Evolutionary conservation across 2,113 vertebrate species (phyloP).

Genomic region (Cyanoderma ruficeps): DNA sequence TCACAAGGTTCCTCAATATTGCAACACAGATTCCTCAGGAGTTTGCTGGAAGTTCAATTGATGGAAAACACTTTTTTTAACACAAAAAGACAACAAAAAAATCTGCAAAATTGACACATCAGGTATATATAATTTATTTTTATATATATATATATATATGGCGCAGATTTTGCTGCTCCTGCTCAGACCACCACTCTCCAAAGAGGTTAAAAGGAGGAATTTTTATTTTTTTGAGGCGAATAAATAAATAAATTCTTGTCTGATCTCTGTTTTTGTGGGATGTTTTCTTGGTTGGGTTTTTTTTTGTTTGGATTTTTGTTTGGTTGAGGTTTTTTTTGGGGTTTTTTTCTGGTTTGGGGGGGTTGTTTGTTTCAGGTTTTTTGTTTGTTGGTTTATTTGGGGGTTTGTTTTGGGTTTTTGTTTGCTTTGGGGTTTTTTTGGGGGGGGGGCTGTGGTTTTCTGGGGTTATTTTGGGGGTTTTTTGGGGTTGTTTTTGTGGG

Average conservation of each 20-base stretch:
- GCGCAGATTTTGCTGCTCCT: background rate
- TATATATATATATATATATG: too few relatives aligned
- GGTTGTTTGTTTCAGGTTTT: too few relatives aligned
- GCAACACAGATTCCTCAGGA: accelerated
- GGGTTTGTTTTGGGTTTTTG: too few relatives aligned
- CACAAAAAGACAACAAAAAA: accelerated
- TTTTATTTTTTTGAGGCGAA: background rate
- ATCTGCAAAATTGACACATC: background rate
- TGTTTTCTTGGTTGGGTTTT: background rate
- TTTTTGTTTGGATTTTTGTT: background rate
- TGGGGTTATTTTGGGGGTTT: too few relatives aligned
- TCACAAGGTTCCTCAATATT: background rate
- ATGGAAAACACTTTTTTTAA: background rate
- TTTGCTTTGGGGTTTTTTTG: too few relatives aligned
- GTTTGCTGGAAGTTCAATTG: background rate
- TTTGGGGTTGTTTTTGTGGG: too few relatives aligned
- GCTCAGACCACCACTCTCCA: background rate
- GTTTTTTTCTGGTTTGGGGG: too few relatives aligned
- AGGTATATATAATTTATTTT: accelerated
- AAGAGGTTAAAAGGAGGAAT: background rate
- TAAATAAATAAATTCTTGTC: background rate
- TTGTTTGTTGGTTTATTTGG: too few relatives aligned
- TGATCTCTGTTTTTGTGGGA: background rate
- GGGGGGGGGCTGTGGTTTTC: too few relatives aligned
- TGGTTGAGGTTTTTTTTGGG: too few relatives aligned